Evolutionary conservation across 53 echinoderm and acorn worm species (phyloP), one percentile per base, ranked within the genome.

Genomic region (Mesocentrotus franciscanus): DNA sequence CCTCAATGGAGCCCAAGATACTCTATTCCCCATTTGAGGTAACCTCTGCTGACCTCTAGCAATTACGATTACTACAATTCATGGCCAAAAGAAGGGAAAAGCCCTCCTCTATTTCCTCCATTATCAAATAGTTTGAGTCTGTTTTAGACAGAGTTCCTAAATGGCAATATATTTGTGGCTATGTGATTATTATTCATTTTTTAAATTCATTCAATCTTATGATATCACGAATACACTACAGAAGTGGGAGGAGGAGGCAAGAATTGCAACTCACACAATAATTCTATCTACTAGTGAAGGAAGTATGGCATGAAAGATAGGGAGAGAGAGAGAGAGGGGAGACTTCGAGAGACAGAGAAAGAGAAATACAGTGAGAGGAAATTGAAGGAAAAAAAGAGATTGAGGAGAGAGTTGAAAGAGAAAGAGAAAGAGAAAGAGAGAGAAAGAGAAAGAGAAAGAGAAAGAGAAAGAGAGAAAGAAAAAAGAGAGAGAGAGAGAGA

Each of bases 31-130:
- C 42, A 81, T 81, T 42, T 39, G 34, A 42, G 81, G 42, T 81
- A 9, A 81, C 81, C 81, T 81, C 42, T 18, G 18, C 81, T 81
- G 81, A 81, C 81, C 81, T 81, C 81, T 39, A 39, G 81, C 81
- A 81, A 81, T 81, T 81, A 81, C 22, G 34, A 39, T 42, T 81
- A 20, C 42, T 20, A 36, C 39, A 42, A 42, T 39, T 36, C 7
- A 5, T 81, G 6, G 39, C 36, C 36, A 81, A 79, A 79, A 49
- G 6, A 49, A 49, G 49, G 49, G 6, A 49, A 49, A 49, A 49
- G 49, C 16, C 16, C 64, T 64, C 64, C 20, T 64, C 64, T 64
- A 16, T 64, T 64, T 64, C 64, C 20, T 16, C 4, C 64, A 64
- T 16, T 6, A 76, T 27, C 76, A 33, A 32, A 29, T 30, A 76